A percentile compares a stretch with the other conserved stretches of the same genome.
phyloP scores from a whole-genome alignment of 2,888 invertebrate species.

The Harpalus rufipes region DNA sequence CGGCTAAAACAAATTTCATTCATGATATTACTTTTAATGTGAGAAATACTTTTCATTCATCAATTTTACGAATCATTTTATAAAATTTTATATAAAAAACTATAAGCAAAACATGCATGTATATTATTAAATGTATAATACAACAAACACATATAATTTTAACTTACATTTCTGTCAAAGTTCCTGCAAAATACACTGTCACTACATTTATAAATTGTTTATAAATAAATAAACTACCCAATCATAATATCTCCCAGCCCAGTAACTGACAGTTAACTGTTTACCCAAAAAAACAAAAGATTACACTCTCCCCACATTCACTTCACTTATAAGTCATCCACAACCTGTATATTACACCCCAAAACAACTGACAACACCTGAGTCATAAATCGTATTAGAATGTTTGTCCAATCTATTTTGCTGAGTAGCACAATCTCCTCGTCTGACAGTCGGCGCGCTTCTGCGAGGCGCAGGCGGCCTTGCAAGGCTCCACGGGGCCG shows the following conservation, averaged over 20 bases:
- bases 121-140: not conserved
- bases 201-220: conserved; percentile 28
- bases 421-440: not conserved
- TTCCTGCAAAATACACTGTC: conserved; percentile 5
- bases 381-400: conserved; percentile 35
- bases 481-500: conserved; percentile 55
- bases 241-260: no score
- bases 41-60: conserved; percentile 5
- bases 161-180: conserved; percentile 8
- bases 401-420: no score
- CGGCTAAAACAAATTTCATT: not conserved
- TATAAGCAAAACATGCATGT: not conserved
- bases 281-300: conserved; percentile 12
- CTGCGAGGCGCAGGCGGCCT: conserved; percentile 55
- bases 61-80: not conserved
- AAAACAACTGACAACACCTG: conserved; percentile 54
- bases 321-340: conserved; percentile 12
- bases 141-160: not conserved
- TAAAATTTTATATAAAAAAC: not conserved
- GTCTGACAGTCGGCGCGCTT: conserved; percentile 55
- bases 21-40: not conserved
- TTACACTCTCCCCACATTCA: conserved; percentile 21
- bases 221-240: conserved; percentile 9
- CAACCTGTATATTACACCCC: not conserved
- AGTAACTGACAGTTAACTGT: not conserved